Evolutionary conservation across 2,888 invertebrate species (phyloP), one percentile per base, ranked within the genome.

Genomic region (Lepidonotus clava): DNA sequence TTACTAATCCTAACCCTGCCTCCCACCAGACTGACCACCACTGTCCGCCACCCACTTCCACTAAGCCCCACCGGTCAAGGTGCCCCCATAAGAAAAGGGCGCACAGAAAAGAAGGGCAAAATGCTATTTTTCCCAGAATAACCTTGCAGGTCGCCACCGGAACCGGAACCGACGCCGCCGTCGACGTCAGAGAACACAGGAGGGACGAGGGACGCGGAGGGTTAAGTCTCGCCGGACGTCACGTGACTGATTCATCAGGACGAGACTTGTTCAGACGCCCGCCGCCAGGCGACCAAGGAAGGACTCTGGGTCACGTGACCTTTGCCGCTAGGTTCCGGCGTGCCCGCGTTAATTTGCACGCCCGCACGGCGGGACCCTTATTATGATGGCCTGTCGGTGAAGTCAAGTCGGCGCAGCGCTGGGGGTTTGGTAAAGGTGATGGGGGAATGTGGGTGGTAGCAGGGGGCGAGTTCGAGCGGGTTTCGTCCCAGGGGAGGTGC

Each of bases 261-360:
- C 61, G 61, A 24, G 28, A 46, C 46, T 6, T 46, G 18, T 6
- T 18, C 46, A 14, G 61, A 61, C 61, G 61, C 61, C n/a, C 61
- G 24, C 61, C 28, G 28, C 28, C 28, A 32, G 61, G 61, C 61
- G n/a, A 18, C 46, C 46, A 46, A 46, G 46, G 46, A 18, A 46
- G 46, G n/a, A n/a, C n/a, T n/a, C n/a, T n/a, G n/a, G 61, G 61
- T 61, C 61, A 61, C 61, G 61, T 61, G 61, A 61, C 61, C 61
- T 61, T 61, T 61, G 21, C 28, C 24, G 61, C 61, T 61, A 32
- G 61, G 24, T 61, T 24, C 61, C 2, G 61, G n/a, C 24, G 11
- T 28, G 28, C 61, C 28, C 61, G 61, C 28, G 61, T 61, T 61
- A 61, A 61, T 61, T 61, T 61, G 61, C 28, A 14, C 11, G n/a